Evolutionary conservation across 2,113 vertebrate species (phyloP), one percentile per base, ranked within the genome.

Genomic region (Gallinago undulata): DNA sequence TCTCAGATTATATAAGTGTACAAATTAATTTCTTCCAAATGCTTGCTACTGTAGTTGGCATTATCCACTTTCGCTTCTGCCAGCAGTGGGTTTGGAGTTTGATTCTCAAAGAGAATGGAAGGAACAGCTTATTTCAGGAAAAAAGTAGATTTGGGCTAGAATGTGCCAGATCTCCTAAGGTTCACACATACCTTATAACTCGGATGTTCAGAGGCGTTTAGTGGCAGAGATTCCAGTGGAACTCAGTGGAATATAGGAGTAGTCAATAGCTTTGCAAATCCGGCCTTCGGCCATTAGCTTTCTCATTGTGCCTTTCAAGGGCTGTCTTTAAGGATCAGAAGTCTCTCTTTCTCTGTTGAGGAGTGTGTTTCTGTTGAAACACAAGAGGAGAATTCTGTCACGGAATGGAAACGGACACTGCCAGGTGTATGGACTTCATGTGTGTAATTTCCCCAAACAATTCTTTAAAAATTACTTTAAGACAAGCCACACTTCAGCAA

Each of bases 1-100:
- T 74, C 85, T 86, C 73, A 79, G 76, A 27, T 89, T 94, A 76
- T 91, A 2, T 85, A 93, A 93, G 77, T 80, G 87, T 82, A 79
- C 37, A 60, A 86, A 92, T 96, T 82, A 95, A 92, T 89, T 70
- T 92, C 83, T 96, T 96, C 95, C 95, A 96, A 96, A 92, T 95
- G 75, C 74, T 93, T 86, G 94, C 96, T 96, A 76, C 94, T 91
- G 93, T 91, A 87, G 66, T 80, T 92, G 91, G 81, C 92, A 75
- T 90, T 78, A 48, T 75, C 87, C 80, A 50, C 56, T 53, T 67
- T 66, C 41, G 17, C 19, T 85, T 89, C 64, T 95, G 84, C 86
- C 94, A 94, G 88, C n/a, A 85, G 39, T 87, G 60, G 68, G 45
- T 81, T 96, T 94, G 70, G 37, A 70, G 78, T 80, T 94, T 73